Base-by-base conservation (phyloP, 2,797 vertebrate genomes). In the Uromys caudimaculatus region DNA sequence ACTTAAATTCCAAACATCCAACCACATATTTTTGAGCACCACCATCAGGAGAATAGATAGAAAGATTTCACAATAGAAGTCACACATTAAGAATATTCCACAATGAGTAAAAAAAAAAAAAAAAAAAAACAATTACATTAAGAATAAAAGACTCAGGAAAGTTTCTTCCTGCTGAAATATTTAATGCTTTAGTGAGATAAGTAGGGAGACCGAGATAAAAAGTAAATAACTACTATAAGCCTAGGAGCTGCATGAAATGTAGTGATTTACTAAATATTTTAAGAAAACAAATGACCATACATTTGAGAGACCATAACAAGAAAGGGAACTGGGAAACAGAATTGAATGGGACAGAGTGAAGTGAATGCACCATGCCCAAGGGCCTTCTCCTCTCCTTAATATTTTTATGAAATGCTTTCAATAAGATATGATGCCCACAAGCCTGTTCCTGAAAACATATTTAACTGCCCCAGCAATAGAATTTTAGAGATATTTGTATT, bases 271-370 rank as follows among this genome's bases (percentile, higher is more conserved):
- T 93, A 54, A 83, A 73, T 93, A 95, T 90, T 97, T 96, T 95
- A 97, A 93, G 79, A 24, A 14, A 97, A 71, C 19, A 92, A 88
- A 92, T 58, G 0, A 94, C 82, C 47, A 47, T 92, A 10, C 0
- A 27, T 94, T 97, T 93, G 78, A 86, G 97, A 92, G 47, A 93
- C n/a, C n/a, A 44, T 93, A 96, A 95, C 41, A 89, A 86, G 78
- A 32, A 87, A 67, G 2, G 27, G 35, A 83, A 60, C 8, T 50
- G 50, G 84, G 60, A 95, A 95, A 92, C 86, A 56, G 50, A 67
- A 24, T 85, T 11, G 11, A 54, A 62, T 64, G 94, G 93, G 64
- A 89, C 0, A 89, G 85, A 97, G 95, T 41, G 29, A 69, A 86
- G 23, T 41, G 21, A 67, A 90, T 76, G 82, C 67, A 62, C 58